Percentiles rank a stretch among this genome's conserved stretches.
These are phyloP conservation scores for Merops nubicus DNA, from an alignment of 2,113 vertebrate species.

Conservation along the genomic window DNA sequence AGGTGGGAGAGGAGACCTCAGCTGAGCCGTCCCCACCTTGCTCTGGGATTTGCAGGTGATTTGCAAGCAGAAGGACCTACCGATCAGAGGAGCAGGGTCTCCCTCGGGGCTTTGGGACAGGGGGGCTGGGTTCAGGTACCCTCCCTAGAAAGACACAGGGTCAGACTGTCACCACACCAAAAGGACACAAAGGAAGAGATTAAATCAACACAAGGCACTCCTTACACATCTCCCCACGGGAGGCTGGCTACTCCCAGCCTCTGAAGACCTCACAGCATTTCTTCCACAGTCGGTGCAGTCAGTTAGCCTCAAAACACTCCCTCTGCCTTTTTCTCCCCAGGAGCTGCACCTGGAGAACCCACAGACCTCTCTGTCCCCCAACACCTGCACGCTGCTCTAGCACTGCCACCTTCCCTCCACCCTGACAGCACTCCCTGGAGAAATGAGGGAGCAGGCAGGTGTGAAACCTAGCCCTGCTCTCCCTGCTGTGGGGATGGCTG, in stretches of 20 bases:
- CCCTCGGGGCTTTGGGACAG: slow-evolving; percentile 80
- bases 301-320: not conserved
- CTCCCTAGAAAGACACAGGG: slow-evolving; percentile 68
- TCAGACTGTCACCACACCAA: slow-evolving; percentile 45
- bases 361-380: not conserved
- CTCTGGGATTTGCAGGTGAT: not conserved
- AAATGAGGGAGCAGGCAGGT: not conserved
- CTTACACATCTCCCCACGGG: not conserved
- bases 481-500: not conserved
- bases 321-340: not conserved
- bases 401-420: not conserved
- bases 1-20: not conserved
- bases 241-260: not conserved
- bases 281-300: not conserved
- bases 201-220: not conserved
- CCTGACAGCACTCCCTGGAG: not conserved
- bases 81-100: slow-evolving; percentile 77
- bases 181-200: not conserved
- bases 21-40: not conserved
- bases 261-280: not conserved
- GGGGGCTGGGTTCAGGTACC: slow-evolving; percentile 54
- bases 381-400: not conserved
- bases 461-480: not conserved
- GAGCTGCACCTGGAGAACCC: not conserved
- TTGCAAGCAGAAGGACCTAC: slow-evolving; percentile 49